phyloP scores from a whole-genome alignment of 2,888 invertebrate species.

The Podotricha telesiphe region DNA sequence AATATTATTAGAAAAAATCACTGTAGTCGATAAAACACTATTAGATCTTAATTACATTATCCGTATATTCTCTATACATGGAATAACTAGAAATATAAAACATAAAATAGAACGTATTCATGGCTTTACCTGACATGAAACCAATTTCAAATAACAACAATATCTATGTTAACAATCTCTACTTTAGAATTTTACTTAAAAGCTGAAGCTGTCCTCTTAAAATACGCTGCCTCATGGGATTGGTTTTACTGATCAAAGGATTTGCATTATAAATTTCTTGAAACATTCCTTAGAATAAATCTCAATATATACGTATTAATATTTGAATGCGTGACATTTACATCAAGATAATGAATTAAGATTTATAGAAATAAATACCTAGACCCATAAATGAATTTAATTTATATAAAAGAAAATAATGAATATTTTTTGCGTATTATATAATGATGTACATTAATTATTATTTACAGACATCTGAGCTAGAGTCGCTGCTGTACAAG shows the following conservation, averaged over 20 bases:
- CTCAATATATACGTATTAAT: constrained; percentile 27
- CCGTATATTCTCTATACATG: neutral
- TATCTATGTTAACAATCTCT: constrained; percentile 46
- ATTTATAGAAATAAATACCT: neutral
- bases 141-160: constrained; percentile 46
- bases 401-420: neutral
- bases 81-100: neutral
- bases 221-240: constrained; percentile 50
- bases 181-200: constrained; percentile 45
- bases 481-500: constrained; percentile 91
- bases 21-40: neutral
- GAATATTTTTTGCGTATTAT: neutral
- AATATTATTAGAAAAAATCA: neutral
- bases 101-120: neutral
- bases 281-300: constrained; percentile 48
- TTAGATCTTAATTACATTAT: neutral
- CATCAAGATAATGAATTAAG: constrained; percentile 19
- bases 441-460: neutral
- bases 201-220: constrained; percentile 46
- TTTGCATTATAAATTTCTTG: constrained; percentile 52
- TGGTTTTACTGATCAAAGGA: constrained; percentile 50
- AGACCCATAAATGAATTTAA: constrained; percentile 26
- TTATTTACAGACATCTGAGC: constrained; percentile 87
- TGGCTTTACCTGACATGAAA: constrained; percentile 10
- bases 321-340: constrained; percentile 21